phyloP scores from a whole-genome alignment of 2,113 vertebrate species.

The Pelobates fuscus region DNA sequence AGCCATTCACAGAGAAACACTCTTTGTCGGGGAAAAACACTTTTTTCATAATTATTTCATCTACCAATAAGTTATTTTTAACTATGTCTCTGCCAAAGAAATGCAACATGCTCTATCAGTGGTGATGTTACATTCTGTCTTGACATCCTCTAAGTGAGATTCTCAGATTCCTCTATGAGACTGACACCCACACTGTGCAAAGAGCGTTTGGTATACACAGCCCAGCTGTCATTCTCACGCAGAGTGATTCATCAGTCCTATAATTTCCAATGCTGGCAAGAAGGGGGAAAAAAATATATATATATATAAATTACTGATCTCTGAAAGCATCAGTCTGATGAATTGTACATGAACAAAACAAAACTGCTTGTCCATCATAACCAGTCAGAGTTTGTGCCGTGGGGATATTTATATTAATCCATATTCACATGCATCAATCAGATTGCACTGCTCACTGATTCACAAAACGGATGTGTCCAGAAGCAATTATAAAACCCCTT shows the following conservation, averaged over 20 bases:
- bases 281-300: conserved; percentile 1
- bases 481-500: too few relatives aligned
- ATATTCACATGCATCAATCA: too few relatives aligned
- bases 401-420: too few relatives aligned
- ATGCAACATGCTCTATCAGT: background rate
- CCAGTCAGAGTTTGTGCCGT: too few relatives aligned
- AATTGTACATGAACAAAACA: conserved; percentile 4
- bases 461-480: too few relatives aligned
- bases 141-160: conserved; percentile 9
- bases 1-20: too few relatives aligned
- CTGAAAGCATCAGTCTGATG: background rate
- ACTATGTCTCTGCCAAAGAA: background rate
- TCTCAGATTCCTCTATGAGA: conserved; percentile 1
- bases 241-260: conserved; percentile 37
- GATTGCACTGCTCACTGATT: too few relatives aligned
- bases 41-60: too few relatives aligned
- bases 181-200: conserved; percentile 34
- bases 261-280: conserved; percentile 7
- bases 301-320: background rate
- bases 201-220: conserved; percentile 43
- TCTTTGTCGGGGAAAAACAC: too few relatives aligned
- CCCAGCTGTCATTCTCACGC: conserved; percentile 40
- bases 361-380: background rate
- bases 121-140: background rate
- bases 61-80: background rate